Conservation (phyloP, 1,140 invertebrate genomes). For the Pseudomyrmex gracilis region DNA sequence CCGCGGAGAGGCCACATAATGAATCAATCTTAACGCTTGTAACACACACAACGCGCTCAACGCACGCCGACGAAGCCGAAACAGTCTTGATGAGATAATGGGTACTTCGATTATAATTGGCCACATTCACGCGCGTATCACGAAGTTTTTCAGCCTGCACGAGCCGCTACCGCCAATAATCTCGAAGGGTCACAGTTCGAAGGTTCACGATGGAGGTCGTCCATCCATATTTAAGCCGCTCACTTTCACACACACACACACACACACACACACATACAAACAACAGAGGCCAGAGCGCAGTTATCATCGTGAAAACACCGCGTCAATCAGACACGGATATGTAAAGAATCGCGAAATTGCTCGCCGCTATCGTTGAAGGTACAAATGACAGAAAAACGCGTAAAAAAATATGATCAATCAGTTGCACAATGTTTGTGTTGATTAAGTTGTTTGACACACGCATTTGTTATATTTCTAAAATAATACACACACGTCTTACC, state of each 20-base stretch:
- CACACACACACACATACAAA: slow-evolving; percentile 65
- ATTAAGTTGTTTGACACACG: no score
- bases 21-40: slow-evolving; percentile 61
- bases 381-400: no score
- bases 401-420: no score
- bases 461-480: no score
- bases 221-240: slow-evolving; percentile 79
- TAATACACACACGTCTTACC: no score
- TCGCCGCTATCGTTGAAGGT: neutral
- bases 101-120: slow-evolving; percentile 69
- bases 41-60: slow-evolving; percentile 27
- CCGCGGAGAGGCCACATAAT: slow-evolving; percentile 46
- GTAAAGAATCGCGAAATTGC: neutral
- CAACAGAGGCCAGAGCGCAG: slow-evolving; percentile 40
- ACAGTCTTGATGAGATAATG: slow-evolving; percentile 55
- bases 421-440: no score
- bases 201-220: slow-evolving; percentile 77
- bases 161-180: slow-evolving; percentile 70
- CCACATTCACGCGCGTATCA: slow-evolving; percentile 62
- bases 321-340: slow-evolving; percentile 34
- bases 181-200: slow-evolving; percentile 78
- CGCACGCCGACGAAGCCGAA: slow-evolving; percentile 42
- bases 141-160: slow-evolving; percentile 73
- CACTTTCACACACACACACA: slow-evolving; percentile 74
- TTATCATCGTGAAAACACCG: slow-evolving; percentile 64